Evolutionary conservation across 2,113 vertebrate genomes (phyloP).

Genomic region (Chrysemys picta): DNA sequence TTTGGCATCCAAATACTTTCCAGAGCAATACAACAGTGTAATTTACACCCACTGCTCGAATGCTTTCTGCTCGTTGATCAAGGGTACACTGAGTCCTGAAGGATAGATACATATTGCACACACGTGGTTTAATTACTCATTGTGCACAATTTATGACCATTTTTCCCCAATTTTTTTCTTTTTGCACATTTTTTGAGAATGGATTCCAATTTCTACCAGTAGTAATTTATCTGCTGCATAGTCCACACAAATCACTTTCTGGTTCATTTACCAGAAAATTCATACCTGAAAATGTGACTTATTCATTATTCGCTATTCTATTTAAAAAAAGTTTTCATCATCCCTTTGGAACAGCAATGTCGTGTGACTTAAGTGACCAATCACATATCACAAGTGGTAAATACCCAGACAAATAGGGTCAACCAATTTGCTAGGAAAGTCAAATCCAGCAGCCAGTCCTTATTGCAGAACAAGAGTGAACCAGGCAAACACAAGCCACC

Average conservation of each 20-base stretch:
- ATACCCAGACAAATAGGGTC: not conserved
- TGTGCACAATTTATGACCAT: not conserved
- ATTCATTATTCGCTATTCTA: not conserved
- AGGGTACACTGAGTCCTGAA: not conserved
- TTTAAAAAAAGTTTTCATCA: not conserved
- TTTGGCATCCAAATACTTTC: not conserved
- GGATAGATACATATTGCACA: not conserved
- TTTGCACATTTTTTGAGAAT: not conserved
- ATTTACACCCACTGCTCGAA: not conserved
- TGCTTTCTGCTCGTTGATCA: not conserved
- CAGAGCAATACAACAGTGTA: not conserved
- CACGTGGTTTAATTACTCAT: not conserved
- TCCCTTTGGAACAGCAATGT: not conserved
- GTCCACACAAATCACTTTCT: not conserved
- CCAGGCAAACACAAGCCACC: not conserved
- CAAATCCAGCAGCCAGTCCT: not conserved
- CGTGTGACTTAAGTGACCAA: not conserved
- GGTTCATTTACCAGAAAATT: not conserved
- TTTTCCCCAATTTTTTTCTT: not conserved
- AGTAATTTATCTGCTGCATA: not conserved
- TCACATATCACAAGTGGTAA: not conserved
- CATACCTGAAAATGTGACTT: not conserved
- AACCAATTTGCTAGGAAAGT: not conserved
- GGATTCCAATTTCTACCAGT: not conserved
- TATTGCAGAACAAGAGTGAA: fast-evolving